Conservation (phyloP, 2,797 vertebrate genomes). For the Linurgus olivaceus region DNA sequence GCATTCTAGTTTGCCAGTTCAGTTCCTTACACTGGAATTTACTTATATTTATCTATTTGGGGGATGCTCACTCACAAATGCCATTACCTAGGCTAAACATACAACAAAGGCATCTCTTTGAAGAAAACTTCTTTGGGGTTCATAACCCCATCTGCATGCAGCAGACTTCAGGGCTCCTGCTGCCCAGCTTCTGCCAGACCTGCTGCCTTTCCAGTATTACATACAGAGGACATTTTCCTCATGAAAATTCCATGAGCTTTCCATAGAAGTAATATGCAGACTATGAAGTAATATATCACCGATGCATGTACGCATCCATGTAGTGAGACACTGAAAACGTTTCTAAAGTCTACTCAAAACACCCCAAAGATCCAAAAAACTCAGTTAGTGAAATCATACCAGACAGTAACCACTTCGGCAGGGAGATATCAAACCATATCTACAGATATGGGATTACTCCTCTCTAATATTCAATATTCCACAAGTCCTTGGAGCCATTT, state of each 20-base stretch:
- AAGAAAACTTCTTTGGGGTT: not conserved
- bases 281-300: not conserved
- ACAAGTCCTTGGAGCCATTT: not conserved
- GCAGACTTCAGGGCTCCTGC: not conserved
- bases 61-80: not conserved
- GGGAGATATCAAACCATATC: not conserved
- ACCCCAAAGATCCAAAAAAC: not conserved
- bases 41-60: not conserved
- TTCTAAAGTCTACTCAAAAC: not conserved
- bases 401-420: not conserved
- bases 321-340: not conserved
- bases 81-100: not conserved
- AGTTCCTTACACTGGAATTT: not conserved
- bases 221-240: not conserved
- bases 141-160: not conserved
- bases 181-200: not conserved
- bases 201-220: not conserved
- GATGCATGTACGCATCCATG: not conserved
- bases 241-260: not conserved
- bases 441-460: not conserved
- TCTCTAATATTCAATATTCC: not conserved
- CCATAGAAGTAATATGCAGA: not conserved
- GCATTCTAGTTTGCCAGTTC: not conserved
- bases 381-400: not conserved
- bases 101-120: not conserved